Conservation (phyloP, 2,888 invertebrate species). For the Hyposoter didymator region DNA sequence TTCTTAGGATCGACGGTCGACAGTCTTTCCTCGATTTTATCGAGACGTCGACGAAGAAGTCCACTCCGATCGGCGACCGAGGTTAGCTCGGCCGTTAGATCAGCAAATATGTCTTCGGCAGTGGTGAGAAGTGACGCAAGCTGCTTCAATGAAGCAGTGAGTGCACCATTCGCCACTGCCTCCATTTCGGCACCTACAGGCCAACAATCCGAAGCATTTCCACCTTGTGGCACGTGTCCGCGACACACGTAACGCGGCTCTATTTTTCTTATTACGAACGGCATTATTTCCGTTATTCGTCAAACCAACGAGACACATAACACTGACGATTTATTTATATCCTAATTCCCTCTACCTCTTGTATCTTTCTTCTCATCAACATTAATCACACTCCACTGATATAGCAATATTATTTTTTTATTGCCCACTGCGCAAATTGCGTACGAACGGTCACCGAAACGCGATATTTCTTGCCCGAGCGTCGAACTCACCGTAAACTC, state of each 20-base stretch:
- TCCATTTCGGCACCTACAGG: constrained; percentile 93
- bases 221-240: constrained; percentile 91
- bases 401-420: not conserved
- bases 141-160: constrained; percentile 93
- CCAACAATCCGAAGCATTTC: constrained; percentile 92
- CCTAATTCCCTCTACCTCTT: constrained; percentile 14
- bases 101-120: constrained; percentile 94
- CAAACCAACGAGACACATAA: constrained; percentile 67
- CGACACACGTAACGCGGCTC: constrained; percentile 92
- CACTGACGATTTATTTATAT: constrained; percentile 52
- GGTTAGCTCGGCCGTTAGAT: constrained; percentile 91
- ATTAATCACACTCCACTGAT: constrained; percentile 20
- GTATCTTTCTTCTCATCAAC: constrained; percentile 5
- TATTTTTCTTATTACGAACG: constrained; percentile 93
- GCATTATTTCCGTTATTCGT: constrained; percentile 86
- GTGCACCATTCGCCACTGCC: constrained; percentile 94
- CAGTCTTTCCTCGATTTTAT: constrained; percentile 89
- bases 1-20: constrained; percentile 93
- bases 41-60: constrained; percentile 89
- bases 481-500: constrained; percentile 62
- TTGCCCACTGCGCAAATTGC: constrained; percentile 12
- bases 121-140: constrained; percentile 93
- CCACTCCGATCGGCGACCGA: constrained; percentile 91
- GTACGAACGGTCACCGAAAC: not conserved
- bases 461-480: constrained; percentile 55